Evolutionary conservation across 2,888 invertebrate genomes (phyloP), one percentile per base, ranked within the genome.

Genomic region (Pycnomerus fuliginosus): DNA sequence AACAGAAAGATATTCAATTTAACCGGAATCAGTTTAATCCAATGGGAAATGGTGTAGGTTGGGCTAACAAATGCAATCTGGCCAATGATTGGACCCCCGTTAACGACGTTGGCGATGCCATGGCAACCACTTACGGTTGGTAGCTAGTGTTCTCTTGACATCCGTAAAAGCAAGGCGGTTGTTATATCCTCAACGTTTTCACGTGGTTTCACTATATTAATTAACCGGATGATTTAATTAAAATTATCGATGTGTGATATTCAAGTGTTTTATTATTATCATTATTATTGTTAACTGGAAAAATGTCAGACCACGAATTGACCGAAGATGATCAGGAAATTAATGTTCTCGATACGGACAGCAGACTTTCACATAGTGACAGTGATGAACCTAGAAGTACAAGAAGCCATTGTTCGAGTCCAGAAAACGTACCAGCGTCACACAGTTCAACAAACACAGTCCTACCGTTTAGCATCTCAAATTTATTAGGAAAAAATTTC

Each of bases 381-480:
- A 80, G 81, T 33, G 80, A 80, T 8, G 20, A 8, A 46, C 77
- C 77, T 44, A 66, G 71, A 37, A 80, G 79, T 56, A 63, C 67
- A 20, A 53, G 64, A 33, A 70, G 70, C 52, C 69, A 62, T 37
- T 72, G 72, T 51, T 72, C 72, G 34, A 69, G 67, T 47, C 72
- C 72, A 3, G 80, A 65, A 44, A 78, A 78, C 46, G 75, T 76
- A 68, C 46, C 76, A 64, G 58, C 66, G 16, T 52, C 67, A 12
- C 56, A 54, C 5, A 11, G 78, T 71, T 60, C 79, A 68, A 49
- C 59, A 39, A 77, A 77, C 61, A 78, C 79, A 29, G 78, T 79
- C 25, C 65, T 89, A 56, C 85, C 88, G 43, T 89, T 89, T 74
- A 88, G 88, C 72, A 89, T 89, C 78, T 88, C 87, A 20, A 80